Conservation (phyloP, 2,113 vertebrate species). For the Lanius collurio region DNA sequence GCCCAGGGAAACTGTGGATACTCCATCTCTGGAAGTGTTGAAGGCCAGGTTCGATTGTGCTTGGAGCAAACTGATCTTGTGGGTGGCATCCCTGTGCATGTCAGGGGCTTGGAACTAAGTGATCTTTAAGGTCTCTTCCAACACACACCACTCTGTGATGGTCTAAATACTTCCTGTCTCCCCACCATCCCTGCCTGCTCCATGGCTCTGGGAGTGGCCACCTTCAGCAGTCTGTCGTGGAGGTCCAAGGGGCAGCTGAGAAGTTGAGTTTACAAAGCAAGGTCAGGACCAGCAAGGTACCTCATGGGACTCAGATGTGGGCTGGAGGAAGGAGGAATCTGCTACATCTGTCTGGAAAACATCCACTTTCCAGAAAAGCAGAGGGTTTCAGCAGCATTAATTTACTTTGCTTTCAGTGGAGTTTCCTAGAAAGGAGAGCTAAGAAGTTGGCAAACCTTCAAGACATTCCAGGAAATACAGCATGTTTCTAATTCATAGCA, state of each 20-base stretch:
- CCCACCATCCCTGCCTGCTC: not conserved
- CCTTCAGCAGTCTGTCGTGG: accelerated
- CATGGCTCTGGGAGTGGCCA: accelerated
- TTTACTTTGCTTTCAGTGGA: not conserved
- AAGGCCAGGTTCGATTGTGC: not conserved
- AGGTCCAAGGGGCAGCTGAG: not conserved
- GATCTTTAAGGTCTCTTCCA: not conserved
- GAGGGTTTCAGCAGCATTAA: not conserved
- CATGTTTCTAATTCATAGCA: not conserved
- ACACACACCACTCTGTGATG: not conserved
- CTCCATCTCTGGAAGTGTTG: not conserved
- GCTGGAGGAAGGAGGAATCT: not conserved
- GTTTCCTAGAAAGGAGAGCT: not conserved
- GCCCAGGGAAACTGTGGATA: not conserved
- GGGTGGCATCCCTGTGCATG: not conserved
- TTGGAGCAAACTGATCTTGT: not conserved
- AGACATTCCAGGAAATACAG: not conserved
- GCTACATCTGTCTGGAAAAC: not conserved
- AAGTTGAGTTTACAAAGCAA: not conserved
- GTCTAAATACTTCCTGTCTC: not conserved
- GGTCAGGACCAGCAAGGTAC: not conserved
- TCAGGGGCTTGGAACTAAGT: not conserved
- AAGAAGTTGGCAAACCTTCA: not conserved
- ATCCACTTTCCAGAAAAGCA: accelerated
- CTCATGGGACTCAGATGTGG: not conserved